A percentile compares a stretch with the other conserved stretches of the same genome.
phyloP scores from a whole-genome alignment of 1,140 invertebrate species.

The Drosophila nasuta region DNA sequence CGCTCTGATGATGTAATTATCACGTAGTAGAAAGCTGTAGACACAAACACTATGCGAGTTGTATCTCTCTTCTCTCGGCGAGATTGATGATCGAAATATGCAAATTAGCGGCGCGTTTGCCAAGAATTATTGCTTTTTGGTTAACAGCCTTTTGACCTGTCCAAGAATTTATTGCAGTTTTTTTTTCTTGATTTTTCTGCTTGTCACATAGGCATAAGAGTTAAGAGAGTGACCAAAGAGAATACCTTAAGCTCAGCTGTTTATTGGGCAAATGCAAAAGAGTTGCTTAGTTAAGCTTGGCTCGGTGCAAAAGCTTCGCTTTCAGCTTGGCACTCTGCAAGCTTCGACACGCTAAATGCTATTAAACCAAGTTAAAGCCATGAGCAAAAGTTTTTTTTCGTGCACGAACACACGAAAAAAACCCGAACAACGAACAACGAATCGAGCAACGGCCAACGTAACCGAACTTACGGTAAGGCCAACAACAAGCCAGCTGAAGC shows the following conservation, averaged over 20 bases:
- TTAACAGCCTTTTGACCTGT: constrained; percentile 45
- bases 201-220: constrained; percentile 15
- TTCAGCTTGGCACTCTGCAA: constrained; percentile 48
- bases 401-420: constrained; percentile 32
- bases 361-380: constrained; percentile 74
- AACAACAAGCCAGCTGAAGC: constrained; percentile 40
- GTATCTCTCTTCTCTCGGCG: not conserved
- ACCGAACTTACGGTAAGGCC: constrained; percentile 76
- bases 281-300: constrained; percentile 11
- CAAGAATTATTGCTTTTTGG: constrained; percentile 46
- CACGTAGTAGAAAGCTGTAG: constrained; percentile 66
- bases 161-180: constrained; percentile 8
- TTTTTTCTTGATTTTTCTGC: not conserved
- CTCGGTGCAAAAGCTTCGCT: constrained; percentile 20
- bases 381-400: constrained; percentile 50
- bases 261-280: constrained; percentile 15
- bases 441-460: constrained; percentile 67
- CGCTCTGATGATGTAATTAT: constrained; percentile 74
- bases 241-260: not conserved
- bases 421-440: constrained; percentile 26
- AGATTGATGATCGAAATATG: constrained; percentile 64
- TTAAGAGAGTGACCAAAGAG: constrained; percentile 36
- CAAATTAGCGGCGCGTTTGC: constrained; percentile 33
- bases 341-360: constrained; percentile 71
- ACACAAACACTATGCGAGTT: constrained; percentile 4